Conservation (phyloP, 2,797 vertebrate genomes). For the Spatula clypeata region DNA sequence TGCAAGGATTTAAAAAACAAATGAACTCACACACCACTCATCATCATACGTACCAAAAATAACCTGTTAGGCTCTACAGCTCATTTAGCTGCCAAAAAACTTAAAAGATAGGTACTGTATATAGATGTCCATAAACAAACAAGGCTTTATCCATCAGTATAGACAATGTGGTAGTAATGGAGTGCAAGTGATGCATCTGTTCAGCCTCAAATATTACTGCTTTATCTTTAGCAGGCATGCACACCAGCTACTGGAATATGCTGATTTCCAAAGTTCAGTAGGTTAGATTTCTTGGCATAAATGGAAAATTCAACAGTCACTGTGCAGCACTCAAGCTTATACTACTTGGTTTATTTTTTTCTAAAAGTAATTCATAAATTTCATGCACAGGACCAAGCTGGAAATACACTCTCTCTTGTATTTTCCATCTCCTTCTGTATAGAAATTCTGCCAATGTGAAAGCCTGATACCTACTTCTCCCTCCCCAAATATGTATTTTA, state of each 20-base stretch:
- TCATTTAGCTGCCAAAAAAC: background rate
- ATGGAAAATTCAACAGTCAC: background rate
- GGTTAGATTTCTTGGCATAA: background rate
- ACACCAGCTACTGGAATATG: background rate
- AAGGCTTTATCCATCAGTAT: background rate
- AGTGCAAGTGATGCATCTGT: background rate
- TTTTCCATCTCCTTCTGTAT: background rate
- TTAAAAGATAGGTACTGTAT: rapidly evolving
- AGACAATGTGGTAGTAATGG: background rate
- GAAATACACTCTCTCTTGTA: background rate
- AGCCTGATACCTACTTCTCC: background rate
- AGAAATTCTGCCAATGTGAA: background rate
- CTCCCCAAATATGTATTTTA: background rate
- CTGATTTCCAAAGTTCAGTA: background rate
- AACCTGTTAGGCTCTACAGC: background rate
- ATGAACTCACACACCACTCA: background rate
- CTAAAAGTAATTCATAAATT: background rate
- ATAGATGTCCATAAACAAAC: background rate
- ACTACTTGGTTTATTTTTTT: background rate
- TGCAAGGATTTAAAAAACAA: background rate
- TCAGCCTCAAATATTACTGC: background rate
- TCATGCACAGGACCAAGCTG: rapidly evolving
- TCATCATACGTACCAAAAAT: background rate
- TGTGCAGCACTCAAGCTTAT: background rate
- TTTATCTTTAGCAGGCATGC: background rate